Conservation (phyloP, 92 coral and sea anemone species). For the Palythoa grandis region DNA sequence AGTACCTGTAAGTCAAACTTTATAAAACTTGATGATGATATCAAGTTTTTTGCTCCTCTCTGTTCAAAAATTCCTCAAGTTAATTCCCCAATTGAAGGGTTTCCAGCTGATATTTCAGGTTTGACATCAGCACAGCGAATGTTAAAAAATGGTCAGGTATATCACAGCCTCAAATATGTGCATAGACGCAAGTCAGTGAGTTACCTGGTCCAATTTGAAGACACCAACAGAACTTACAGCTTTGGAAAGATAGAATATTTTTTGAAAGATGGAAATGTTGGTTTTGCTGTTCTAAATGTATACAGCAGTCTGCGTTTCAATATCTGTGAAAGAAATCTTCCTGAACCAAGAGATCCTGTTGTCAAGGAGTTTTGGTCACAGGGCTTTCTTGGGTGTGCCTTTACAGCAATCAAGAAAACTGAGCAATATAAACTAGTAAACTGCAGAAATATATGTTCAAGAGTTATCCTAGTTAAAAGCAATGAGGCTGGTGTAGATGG, state of each 20-base stretch:
- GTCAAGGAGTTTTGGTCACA: constrained; percentile 52
- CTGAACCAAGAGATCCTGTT: constrained; percentile 43
- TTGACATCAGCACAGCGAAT: constrained; percentile 55
- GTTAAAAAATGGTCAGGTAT: constrained; percentile 59
- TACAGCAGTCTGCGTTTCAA: constrained; percentile 46
- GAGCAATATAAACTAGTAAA: constrained; percentile 32
- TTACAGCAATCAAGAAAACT: constrained; percentile 52
- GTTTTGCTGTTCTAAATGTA: constrained; percentile 56
- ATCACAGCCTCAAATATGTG: constrained; percentile 61
- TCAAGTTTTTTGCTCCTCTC: constrained; percentile 52
- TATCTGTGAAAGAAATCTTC: constrained; percentile 52
- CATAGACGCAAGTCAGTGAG: constrained; percentile 62
- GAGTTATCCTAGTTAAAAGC: constrained; percentile 59
- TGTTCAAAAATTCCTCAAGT: constrained; percentile 31
- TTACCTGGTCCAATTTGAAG: constrained; percentile 51
- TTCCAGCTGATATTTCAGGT: constrained; percentile 40
- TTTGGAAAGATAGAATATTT: constrained; percentile 69
- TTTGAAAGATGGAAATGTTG: constrained; percentile 53
- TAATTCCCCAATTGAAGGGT: constrained; percentile 46
- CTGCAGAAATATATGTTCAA: constrained; percentile 48
- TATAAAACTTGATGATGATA: constrained; percentile 50
- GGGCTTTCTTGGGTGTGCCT: constrained; percentile 50
- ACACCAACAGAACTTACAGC: neutral
- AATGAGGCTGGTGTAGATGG: constrained; percentile 63
- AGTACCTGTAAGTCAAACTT: constrained; percentile 21